A percentile compares a stretch with the other conserved stretches of the same genome.
Conservation (phyloP, 2,888 invertebrate genomes). For the Anarsia innoxiella region DNA sequence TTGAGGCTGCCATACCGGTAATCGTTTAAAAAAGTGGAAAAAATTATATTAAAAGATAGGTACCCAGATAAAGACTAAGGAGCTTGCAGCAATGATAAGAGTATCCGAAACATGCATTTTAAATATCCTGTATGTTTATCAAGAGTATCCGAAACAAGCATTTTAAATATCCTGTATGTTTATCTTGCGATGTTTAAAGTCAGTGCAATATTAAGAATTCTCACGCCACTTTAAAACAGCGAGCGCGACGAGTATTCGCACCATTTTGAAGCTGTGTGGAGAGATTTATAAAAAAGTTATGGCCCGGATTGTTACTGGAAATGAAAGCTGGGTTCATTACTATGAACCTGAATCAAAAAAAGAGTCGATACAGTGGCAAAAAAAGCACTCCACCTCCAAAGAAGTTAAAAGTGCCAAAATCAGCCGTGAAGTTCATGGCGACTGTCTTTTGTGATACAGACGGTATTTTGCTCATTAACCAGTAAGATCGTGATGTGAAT, state of each 20-base stretch:
- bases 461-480: no score
- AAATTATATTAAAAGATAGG: conserved; percentile 13
- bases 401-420: conserved; percentile 20
- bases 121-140: conserved; percentile 18
- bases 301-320: conserved; percentile 18
- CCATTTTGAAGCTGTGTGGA: not conserved
- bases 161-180: conserved; percentile 17
- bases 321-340: conserved; percentile 20
- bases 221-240: conserved; percentile 20
- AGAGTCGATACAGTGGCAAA: conserved; percentile 12
- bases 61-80: conserved; percentile 14
- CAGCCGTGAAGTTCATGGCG: conserved; percentile 62
- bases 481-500: no score
- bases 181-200: conserved; percentile 24
- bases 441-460: conserved; percentile 16
- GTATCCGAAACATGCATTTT: conserved; percentile 11
- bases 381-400: conserved; percentile 13
- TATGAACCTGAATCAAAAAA: conserved; percentile 18
- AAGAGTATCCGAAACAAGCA: conserved; percentile 16
- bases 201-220: conserved; percentile 27
- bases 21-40: conserved; percentile 10
- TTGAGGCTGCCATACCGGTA: conserved; percentile 2
- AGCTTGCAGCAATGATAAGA: conserved; percentile 13
- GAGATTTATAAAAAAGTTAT: conserved; percentile 1
- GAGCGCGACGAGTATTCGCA: conserved; percentile 18